Base-by-base conservation (phyloP, 2,888 invertebrate genomes). In the Boloria euphrosyne region DNA sequence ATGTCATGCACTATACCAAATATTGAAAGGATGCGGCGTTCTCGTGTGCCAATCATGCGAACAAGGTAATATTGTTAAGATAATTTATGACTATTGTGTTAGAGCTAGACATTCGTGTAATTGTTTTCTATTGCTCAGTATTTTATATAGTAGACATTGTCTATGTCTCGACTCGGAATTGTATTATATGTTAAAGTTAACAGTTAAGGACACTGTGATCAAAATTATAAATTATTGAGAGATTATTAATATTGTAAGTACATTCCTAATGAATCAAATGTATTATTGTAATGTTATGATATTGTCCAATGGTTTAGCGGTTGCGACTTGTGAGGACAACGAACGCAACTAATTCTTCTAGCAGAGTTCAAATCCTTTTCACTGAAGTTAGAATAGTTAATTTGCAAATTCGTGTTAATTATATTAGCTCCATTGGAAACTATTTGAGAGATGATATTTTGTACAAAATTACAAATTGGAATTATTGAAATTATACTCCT, bases 201-300 rank as follows among this genome's bases (percentile, higher is more conserved):
- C 89, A 90, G 89, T 90, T 88, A 91, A 90, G 89, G 81, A 86
- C 85, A 90, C 91, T 92, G 92, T 92, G 91, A 92, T 92, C 89
- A 87, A 91, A 91, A 91, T 92, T 92, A 91, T 91, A 89, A 90
- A 92, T 89, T 91, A 91, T 90, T 90, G 89, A 92, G 90, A 92
- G 90, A 91, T 91, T 92, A 90, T 90, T 86, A 89, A 80, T 84
- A 89, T 84, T 87, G 82, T 91, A 91, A 89, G 87, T 88, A 92
- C 90, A 92, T 90, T 91, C 91, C 91, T 90, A 89, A 87, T 80
- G 76, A 83, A 85, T 87, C 89, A 84, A 87, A 86, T 83, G 86
- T 88, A 86, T 86, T 85, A 87, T 86, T 84, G 80, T 86, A 87
- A 87, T 87, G 88, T 89, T 88, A 85, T 83, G 82, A 83, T 81